These are phyloP conservation scores for Anabacerthia variegaticeps DNA, from an alignment of 2,797 vertebrate genomes.

Conservation along the genomic window DNA sequence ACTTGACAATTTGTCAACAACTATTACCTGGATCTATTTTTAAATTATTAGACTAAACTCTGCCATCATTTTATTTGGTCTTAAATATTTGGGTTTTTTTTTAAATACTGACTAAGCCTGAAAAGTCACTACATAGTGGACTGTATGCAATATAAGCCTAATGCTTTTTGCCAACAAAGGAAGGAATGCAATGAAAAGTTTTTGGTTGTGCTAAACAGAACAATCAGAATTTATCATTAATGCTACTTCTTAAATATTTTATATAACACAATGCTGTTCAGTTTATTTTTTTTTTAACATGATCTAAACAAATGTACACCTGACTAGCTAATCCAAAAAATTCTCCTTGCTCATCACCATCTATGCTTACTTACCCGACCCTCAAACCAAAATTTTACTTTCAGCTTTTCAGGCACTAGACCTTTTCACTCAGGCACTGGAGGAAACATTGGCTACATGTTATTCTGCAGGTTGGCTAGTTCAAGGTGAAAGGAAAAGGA, in stretches of 20 bases:
- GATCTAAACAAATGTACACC: neutral
- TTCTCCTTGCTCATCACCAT: neutral
- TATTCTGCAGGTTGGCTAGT: neutral
- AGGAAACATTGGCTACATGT: neutral
- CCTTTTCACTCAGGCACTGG: neutral
- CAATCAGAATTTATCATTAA: neutral
- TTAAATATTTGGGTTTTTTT: neutral
- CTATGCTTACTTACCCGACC: neutral
- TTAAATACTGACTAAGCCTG: neutral
- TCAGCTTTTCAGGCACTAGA: neutral
- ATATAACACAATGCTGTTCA: neutral
- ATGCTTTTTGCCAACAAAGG: neutral
- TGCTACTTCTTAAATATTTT: neutral
- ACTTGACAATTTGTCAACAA: neutral
- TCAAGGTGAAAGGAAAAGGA: neutral
- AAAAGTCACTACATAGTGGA: neutral
- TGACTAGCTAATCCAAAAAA: neutral
- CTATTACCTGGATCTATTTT: neutral
- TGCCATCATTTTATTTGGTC: neutral
- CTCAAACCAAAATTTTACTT: neutral
- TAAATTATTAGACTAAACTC: neutral
- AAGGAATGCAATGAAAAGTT: neutral
- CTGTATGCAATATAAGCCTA: neutral
- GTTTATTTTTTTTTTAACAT: neutral
- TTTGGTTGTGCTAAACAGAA: neutral